Conservation (phyloP, 2,113 vertebrate genomes). For the Chamaea fasciata region DNA sequence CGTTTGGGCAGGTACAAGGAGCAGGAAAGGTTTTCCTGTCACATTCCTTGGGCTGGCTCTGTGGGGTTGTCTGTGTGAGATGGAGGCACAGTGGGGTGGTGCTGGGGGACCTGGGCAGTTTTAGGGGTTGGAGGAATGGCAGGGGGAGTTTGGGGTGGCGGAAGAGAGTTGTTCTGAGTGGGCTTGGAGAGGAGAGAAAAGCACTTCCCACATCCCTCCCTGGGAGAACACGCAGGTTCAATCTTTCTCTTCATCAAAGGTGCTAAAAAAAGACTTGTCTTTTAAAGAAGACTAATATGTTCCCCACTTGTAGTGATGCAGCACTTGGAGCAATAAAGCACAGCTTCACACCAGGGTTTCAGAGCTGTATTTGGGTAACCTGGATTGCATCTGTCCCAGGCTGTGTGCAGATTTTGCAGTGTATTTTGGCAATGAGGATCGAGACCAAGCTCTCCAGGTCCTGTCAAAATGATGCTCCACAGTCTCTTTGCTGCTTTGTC, state of each 20-base stretch:
- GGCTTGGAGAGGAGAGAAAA: not conserved
- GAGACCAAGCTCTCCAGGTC: not conserved
- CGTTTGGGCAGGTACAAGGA: slow-evolving; percentile 89
- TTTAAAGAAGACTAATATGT: not conserved
- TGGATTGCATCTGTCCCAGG: not conserved
- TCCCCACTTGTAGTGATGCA: not conserved
- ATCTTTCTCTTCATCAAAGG: not conserved
- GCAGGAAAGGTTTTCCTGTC: not conserved
- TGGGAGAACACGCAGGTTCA: not conserved
- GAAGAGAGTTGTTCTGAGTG: not conserved
- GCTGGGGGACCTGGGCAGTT: not conserved
- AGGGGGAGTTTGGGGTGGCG: not conserved
- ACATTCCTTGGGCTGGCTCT: not conserved
- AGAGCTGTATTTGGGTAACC: not conserved
- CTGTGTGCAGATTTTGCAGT: not conserved
- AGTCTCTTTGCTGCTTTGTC: not conserved
- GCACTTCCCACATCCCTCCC: not conserved
- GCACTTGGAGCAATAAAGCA: not conserved
- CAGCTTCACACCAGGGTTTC: not conserved
- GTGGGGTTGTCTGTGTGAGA: not conserved
- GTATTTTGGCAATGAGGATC: not conserved
- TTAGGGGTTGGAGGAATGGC: not conserved
- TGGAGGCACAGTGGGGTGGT: not conserved
- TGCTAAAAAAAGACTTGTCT: not conserved
- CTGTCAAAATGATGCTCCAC: not conserved